Evolutionary conservation across 1,140 invertebrate genomes (phyloP), one percentile per base, ranked within the genome.

Genomic region (Heliconius melpomene): DNA sequence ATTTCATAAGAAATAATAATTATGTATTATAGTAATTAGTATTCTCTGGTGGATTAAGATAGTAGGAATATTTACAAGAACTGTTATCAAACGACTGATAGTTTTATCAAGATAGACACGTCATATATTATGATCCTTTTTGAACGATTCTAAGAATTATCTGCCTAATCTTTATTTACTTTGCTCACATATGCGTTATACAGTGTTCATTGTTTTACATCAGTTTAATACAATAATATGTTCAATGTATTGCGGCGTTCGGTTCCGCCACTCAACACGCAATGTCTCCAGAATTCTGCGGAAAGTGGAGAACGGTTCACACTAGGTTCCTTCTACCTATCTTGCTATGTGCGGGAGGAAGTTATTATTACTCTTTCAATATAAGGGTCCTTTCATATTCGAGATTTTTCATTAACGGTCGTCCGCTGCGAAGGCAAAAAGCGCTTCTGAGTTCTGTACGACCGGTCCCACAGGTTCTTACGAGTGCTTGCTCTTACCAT

Each of bases 381-480:
- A 52, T 78, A 79, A 83, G 83, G 78, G 77, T 73, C 83, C 52
- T 78, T 86, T 66, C 60, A 66, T 66, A 66, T 66, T 86, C 77
- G 81, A 77, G 76, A 54, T 72, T 77, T 72, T 80, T 85, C 79
- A 87, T 85, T 84, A 84, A 79, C 71, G 70, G 50, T 75, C 78
- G 72, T 75, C 72, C 75, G 60, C 72, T 81, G 79, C 79, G 80
- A 75, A 72, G 83, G 84, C 84, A 90, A 92, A 90, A 91, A 92
- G 82, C 84, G 79, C 75, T 73, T 81, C 66, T 77, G 82, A 71
- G 71, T 73, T 81, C 70, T 79, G 82, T 73, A 66, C 77, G 89
- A 92, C 90, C 90, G 90, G 90, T 92, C 89, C 84, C 86, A 84
- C 90, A 86, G 88, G 88, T 90, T 91, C 85, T 84, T 80, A 32